A percentile compares a stretch with the other conserved stretches of the same genome.
phyloP scores from a whole-genome alignment of 1,140 invertebrate genomes.

The Heliconius melpomene region DNA sequence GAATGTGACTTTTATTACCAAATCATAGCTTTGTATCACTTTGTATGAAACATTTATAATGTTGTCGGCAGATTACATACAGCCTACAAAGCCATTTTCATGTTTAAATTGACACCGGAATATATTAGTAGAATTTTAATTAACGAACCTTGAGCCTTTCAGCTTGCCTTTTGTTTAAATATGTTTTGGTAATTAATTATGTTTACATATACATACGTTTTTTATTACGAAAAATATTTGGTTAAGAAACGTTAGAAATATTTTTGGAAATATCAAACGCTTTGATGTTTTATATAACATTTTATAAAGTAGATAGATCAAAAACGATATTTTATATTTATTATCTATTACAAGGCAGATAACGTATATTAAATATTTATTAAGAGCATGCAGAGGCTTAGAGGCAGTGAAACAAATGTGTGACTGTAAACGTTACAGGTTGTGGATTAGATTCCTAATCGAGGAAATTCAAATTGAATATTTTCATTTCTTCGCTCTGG shows the following conservation, averaged over 20 bases:
- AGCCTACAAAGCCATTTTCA: slow-evolving; percentile 13
- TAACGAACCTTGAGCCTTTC: background rate
- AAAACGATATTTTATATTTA: background rate
- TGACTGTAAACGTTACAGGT: too few species aligned
- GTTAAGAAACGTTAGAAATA: background rate
- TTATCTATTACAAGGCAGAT: background rate
- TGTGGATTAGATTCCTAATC: too few species aligned
- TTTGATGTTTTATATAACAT: background rate
- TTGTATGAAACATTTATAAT: slow-evolving; percentile 19
- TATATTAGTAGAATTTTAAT: slow-evolving; percentile 25
- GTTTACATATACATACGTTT: background rate
- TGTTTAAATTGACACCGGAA: slow-evolving; percentile 17
- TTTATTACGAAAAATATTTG: background rate
- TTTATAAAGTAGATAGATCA: background rate
- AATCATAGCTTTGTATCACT: background rate
- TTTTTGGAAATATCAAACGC: background rate
- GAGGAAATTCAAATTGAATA: too few species aligned
- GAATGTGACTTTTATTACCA: background rate
- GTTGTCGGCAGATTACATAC: background rate
- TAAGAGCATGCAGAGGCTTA: background rate
- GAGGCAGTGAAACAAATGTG: too few species aligned
- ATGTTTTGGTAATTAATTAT: background rate
- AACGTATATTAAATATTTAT: background rate
- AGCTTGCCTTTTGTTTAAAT: background rate
- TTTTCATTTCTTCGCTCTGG: too few species aligned